Conservation (phyloP, 1,140 invertebrate genomes). For the Cyrtorhinus lividipennis region DNA sequence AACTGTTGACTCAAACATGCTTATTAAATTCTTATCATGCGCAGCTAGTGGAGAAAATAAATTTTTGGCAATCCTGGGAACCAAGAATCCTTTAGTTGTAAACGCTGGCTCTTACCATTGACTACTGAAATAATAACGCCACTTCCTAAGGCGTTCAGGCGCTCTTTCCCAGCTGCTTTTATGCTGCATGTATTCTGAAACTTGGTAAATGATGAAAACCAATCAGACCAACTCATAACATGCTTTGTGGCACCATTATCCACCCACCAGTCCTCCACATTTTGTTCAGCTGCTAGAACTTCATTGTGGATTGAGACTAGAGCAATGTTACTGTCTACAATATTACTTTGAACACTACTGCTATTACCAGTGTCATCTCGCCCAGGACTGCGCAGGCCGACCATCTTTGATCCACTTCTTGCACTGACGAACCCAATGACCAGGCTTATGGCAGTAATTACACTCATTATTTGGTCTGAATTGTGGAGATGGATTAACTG, state of each 20-base stretch:
- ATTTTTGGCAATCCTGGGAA: conserved; percentile 26
- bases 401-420: conserved; percentile 28
- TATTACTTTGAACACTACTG: conserved; percentile 18
- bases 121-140: conserved; percentile 23
- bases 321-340: conserved; percentile 20
- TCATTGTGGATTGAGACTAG: conserved; percentile 21
- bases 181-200: conserved; percentile 22
- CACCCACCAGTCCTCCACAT: conserved; percentile 25
- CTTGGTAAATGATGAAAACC: conserved; percentile 23
- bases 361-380: conserved; percentile 8
- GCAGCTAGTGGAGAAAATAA: conserved; percentile 28
- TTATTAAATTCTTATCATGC: conserved; percentile 25
- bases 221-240: conserved; percentile 24
- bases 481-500: not conserved
- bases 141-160: conserved; percentile 24
- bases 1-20: conserved; percentile 24
- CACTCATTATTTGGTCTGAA: too few relatives aligned
- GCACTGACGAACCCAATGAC: too few relatives aligned
- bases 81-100: too few relatives aligned
- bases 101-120: conserved; percentile 20
- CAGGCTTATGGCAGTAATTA: conserved; percentile 5
- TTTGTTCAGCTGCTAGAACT: conserved; percentile 13
- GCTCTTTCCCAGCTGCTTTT: conserved; percentile 24
- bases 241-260: conserved; percentile 29
- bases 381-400: conserved; percentile 21